Conservation (phyloP, 2,888 invertebrate genomes). For the Parnassius mnemosyne region DNA sequence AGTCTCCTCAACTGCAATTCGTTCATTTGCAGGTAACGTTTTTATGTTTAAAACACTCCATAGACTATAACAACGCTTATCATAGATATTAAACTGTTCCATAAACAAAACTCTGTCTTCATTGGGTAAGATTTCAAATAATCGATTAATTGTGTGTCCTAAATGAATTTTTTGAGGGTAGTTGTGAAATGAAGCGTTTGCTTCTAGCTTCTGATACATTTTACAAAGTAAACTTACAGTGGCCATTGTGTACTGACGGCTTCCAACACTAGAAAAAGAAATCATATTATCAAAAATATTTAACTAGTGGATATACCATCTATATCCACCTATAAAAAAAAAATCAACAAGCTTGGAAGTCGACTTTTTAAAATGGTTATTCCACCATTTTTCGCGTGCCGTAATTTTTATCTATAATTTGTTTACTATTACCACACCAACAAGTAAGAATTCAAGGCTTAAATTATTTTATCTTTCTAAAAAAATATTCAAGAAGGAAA, state of each 20-base stretch:
- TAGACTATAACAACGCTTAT: slow-evolving; percentile 37
- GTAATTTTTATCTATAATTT: no score
- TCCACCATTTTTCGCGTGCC: no score
- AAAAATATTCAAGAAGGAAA: no score
- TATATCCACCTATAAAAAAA: no score
- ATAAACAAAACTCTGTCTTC: slow-evolving; percentile 51
- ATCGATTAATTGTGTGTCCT: slow-evolving; percentile 40
- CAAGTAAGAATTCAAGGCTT: no score
- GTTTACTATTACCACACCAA: no score
- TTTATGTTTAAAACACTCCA: slow-evolving; percentile 52
- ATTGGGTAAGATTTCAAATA: slow-evolving; percentile 47
- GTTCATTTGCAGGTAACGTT: slow-evolving; percentile 44
- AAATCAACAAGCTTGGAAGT: no score
- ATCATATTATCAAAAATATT: not conserved
- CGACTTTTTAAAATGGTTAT: no score
- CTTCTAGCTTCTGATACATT: slow-evolving; percentile 50
- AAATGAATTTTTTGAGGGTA: slow-evolving; percentile 59
- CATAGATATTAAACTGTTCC: slow-evolving; percentile 43
- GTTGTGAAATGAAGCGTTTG: slow-evolving; percentile 37
- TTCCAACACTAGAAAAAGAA: slow-evolving; percentile 43
- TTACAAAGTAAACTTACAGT: slow-evolving; percentile 50
- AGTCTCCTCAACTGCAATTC: slow-evolving; percentile 7
- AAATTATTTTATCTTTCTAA: no score
- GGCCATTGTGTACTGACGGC: slow-evolving; percentile 40
- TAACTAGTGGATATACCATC: no score